Evolutionary conservation across 2,888 invertebrate species (phyloP), one percentile per base, ranked within the genome.

Genomic region (Asteroscopus sphinx): DNA sequence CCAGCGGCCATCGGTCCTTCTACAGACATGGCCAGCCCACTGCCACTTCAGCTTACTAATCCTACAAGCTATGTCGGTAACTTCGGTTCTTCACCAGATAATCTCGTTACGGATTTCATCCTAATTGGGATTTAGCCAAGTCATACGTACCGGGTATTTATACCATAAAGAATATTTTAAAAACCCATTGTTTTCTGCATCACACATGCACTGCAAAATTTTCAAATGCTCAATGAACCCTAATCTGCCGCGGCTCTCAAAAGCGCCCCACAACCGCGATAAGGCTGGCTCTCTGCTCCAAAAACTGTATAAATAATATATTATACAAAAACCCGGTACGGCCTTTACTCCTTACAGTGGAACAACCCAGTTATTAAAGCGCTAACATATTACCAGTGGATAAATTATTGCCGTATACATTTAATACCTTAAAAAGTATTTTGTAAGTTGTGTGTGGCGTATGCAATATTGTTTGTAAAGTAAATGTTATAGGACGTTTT

Each of bases 291-390:
- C 79, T 75, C 67, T 77, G 85, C 66, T 79, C 87, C 75, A 74
- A 57, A 84, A 80, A 61, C 62, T 54, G 61, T 73, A 65, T 85
- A 87, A 82, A 84, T 82, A 80, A 86, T 85, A 80, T 82, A 80
- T 82, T 76, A 84, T 79, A 78, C 76, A 68, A 76, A 73, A 75
- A 74, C 67, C 51, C 61, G 63, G 61, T 57, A 51, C 65, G 56
- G 48, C 51, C 74, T 74, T 73, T 61, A 53, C 55, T 63, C 57
- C 48, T 60, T 63, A 71, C 61, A 64, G 69, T 59, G 60, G 49
- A 59, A 66, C 54, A 52, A 37, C 57, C 60, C 69, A 63, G 70
- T 73, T 77, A 77, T 79, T 79, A 79, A 68, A 56, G 41, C 61
- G 47, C 53, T 52, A 58, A 77, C 65, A 64, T 62, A 66, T 70